These are phyloP conservation scores for Epistrophella euchroma DNA, from an alignment of 2,888 invertebrate genomes.

Conservation along the genomic window DNA sequence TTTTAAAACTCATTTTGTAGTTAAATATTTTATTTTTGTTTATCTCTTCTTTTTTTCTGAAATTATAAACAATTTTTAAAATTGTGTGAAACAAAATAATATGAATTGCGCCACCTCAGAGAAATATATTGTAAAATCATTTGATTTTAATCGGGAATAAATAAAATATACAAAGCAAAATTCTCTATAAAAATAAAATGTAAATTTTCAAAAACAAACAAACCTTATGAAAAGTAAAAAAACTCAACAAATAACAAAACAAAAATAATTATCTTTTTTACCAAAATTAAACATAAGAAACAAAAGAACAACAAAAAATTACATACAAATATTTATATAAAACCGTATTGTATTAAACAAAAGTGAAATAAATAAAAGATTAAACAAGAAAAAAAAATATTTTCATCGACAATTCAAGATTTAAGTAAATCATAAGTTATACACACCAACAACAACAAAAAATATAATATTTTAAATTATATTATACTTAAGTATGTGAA, in stretches of 20 bases:
- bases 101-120: constrained; percentile 75
- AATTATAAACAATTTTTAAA: constrained; percentile 57
- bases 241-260: constrained; percentile 55
- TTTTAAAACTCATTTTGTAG: constrained; percentile 64
- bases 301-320: constrained; percentile 56
- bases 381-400: constrained; percentile 55
- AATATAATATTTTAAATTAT: constrained; percentile 67
- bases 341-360: constrained; percentile 73
- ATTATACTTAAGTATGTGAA: constrained; percentile 55
- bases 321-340: constrained; percentile 73
- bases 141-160: constrained; percentile 58
- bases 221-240: constrained; percentile 66
- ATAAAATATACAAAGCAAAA: constrained; percentile 47
- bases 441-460: constrained; percentile 54
- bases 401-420: constrained; percentile 73
- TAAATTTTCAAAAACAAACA: constrained; percentile 66
- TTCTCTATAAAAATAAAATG: constrained; percentile 35
- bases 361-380: constrained; percentile 33
- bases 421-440: constrained; percentile 72
- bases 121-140: constrained; percentile 62
- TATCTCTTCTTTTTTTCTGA: constrained; percentile 17
- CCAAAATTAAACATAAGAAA: constrained; percentile 74
- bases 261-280: constrained; percentile 72
- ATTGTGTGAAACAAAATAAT: constrained; percentile 61
- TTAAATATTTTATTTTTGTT: constrained; percentile 58